phyloP scores from a whole-genome alignment of 1,140 invertebrate species.

The Meloidogyne chitwoodi region DNA sequence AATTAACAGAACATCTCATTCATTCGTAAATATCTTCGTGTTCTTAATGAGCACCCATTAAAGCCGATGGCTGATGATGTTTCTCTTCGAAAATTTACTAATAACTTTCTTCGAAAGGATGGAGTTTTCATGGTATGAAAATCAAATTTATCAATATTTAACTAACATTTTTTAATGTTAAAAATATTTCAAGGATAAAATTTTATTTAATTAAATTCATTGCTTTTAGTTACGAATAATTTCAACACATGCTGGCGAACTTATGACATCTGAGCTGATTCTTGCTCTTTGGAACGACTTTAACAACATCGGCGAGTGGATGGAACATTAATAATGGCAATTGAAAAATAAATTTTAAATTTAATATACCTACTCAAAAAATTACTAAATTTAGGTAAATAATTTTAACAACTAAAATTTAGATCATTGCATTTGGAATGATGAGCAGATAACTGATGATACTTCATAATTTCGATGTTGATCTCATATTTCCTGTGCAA shows the following conservation, averaged over 20 bases:
- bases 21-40: conserved; percentile 58
- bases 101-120: conserved; percentile 58
- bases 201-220: too few species aligned
- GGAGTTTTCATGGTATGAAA: conserved; percentile 55
- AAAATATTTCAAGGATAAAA: too few species aligned
- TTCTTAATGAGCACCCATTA: conserved; percentile 56
- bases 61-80: conserved; percentile 59
- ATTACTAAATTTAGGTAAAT: too few species aligned
- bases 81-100: conserved; percentile 55
- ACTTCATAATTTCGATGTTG: too few species aligned
- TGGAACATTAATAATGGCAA: conserved; percentile 41
- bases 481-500: too few species aligned
- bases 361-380: too few species aligned
- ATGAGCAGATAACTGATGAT: too few species aligned
- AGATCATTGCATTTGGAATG: too few species aligned
- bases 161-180: too few species aligned
- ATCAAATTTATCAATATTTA: conserved; percentile 14
- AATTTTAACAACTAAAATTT: too few species aligned
- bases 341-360: too few species aligned
- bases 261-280: conserved; percentile 58
- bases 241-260: conserved; percentile 56
- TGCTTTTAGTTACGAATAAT: conserved; percentile 35
- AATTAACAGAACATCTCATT: conserved; percentile 47
- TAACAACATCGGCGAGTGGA: conserved; percentile 58
- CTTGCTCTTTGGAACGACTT: conserved; percentile 59